A percentile compares a stretch with the other conserved stretches of the same genome.
phyloP scores from a whole-genome alignment of 2,888 invertebrate genomes.

The Tiliacea citrago region DNA sequence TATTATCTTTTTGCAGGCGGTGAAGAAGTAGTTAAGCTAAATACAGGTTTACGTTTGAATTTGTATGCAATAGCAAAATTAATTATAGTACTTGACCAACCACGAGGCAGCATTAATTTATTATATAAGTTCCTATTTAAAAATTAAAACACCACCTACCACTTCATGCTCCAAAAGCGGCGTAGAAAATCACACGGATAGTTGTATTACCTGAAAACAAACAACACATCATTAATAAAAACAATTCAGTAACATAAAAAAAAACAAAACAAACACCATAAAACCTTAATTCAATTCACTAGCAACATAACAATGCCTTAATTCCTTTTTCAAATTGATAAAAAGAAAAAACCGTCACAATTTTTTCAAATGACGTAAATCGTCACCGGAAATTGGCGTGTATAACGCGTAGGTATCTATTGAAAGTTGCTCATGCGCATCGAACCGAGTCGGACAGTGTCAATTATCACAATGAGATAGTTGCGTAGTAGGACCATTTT shows the following conservation, averaged over 20 bases:
- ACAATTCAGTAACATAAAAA: background rate
- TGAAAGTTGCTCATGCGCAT: constrained; percentile 77
- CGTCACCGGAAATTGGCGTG: constrained; percentile 73
- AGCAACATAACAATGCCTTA: constrained; percentile 8
- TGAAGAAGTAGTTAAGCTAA: background rate
- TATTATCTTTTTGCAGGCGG: constrained; percentile 13
- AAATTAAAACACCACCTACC: background rate
- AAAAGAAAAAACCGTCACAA: constrained; percentile 38
- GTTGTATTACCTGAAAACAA: constrained; percentile 56
- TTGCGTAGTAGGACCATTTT: background rate
- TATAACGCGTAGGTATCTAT: constrained; percentile 65
- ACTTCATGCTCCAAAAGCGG: constrained; percentile 31
- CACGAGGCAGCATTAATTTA: background rate
- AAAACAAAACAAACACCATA: background rate
- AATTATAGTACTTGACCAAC: background rate
- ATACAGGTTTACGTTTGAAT: background rate
- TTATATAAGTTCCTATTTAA: rapidly evolving
- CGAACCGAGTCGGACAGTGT: constrained; percentile 66
- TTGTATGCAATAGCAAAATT: background rate
- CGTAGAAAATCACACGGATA: constrained; percentile 23
- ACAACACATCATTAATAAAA: constrained; percentile 30
- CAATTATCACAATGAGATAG: constrained; percentile 47
- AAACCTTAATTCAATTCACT: constrained; percentile 18
- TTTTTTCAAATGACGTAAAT: constrained; percentile 78
- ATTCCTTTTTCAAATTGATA: constrained; percentile 31